Conservation (phyloP, 2,797 vertebrate genomes). For the Hephaestus fuliginosus region DNA sequence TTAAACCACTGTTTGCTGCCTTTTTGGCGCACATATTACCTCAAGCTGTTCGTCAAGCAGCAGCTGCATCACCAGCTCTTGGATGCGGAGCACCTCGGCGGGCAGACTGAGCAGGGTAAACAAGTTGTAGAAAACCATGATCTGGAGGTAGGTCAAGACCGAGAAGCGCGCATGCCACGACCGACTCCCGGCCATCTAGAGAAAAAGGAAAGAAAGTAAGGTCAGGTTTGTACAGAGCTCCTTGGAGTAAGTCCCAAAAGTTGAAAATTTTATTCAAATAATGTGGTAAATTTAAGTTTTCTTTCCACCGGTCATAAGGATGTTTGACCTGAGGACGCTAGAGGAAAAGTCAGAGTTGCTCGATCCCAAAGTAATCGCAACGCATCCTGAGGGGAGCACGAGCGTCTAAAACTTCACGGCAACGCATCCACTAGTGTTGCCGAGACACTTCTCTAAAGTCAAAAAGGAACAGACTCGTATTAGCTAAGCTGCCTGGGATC, state of each 20-base stretch:
- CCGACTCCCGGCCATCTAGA: constrained; percentile 91
- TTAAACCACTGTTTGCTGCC: constrained; percentile 38
- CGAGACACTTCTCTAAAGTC: neutral
- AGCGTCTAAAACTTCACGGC: too few relatives aligned
- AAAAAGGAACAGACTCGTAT: neutral
- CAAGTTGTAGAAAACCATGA: constrained; percentile 98
- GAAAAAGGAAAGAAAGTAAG: neutral
- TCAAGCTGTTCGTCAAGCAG: constrained; percentile 97
- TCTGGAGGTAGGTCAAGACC: constrained; percentile 96
- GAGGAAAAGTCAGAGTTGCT: neutral
- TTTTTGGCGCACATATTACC: constrained; percentile 79
- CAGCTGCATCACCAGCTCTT: constrained; percentile 91
- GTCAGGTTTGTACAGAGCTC: neutral
- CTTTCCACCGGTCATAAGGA: neutral
- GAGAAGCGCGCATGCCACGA: constrained; percentile 97
- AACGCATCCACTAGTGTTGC: too few relatives aligned
- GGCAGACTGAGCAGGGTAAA: constrained; percentile 93
- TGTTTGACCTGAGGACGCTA: neutral
- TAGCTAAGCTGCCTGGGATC: neutral
- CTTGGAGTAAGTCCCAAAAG: neutral
- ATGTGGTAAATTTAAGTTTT: neutral
- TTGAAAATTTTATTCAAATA: neutral
- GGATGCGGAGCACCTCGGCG: constrained; percentile 89
- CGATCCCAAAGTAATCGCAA: too few relatives aligned
- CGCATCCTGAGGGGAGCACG: too few relatives aligned